Percentiles rank a stretch among this genome's conserved stretches.
Conservation (phyloP, 2,888 invertebrate species). For the Hypselothyrea guttata region DNA sequence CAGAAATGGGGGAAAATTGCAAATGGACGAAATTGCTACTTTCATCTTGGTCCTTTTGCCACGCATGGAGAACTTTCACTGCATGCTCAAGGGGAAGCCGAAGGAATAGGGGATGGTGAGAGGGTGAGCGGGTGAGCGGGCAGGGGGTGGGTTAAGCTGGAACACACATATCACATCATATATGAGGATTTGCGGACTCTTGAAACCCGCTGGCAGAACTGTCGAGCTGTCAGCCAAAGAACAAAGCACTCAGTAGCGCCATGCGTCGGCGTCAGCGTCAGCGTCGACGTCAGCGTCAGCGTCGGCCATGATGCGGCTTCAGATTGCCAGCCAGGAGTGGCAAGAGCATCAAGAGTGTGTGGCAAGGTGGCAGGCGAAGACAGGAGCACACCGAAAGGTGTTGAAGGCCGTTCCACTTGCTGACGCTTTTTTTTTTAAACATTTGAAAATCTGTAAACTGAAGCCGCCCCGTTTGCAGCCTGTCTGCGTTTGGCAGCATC, state of each 20-base stretch:
- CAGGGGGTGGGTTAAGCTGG: slow-evolving; percentile 32
- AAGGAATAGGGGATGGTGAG: not conserved
- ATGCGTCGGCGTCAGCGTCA: slow-evolving; percentile 37
- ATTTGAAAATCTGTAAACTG: slow-evolving; percentile 1
- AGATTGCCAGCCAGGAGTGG: not conserved
- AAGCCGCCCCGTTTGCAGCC: not conserved
- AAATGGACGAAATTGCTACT: slow-evolving; percentile 74
- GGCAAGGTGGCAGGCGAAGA: slow-evolving; percentile 11
- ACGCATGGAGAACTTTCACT: slow-evolving; percentile 74
- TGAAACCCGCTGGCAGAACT: slow-evolving; percentile 37
- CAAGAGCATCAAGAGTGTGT: slow-evolving; percentile 9
- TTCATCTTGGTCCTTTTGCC: slow-evolving; percentile 68
- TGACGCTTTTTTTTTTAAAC: slow-evolving; percentile 6
- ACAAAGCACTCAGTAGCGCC: slow-evolving; percentile 67
- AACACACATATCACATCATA: slow-evolving; percentile 31
- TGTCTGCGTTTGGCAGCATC: slow-evolving; percentile 20
- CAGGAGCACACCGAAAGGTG: slow-evolving; percentile 45
- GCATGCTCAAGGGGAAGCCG: slow-evolving; percentile 20
- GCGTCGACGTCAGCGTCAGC: too few species aligned
- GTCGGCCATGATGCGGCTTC: slow-evolving; percentile 39
- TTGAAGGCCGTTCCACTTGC: slow-evolving; percentile 65
- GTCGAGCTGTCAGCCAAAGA: slow-evolving; percentile 66
- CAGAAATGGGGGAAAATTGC: slow-evolving; percentile 65
- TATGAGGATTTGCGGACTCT: slow-evolving; percentile 49
- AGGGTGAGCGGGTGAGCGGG: slow-evolving; percentile 20